These are phyloP conservation scores for Ormyrus thymus DNA, from an alignment of 2,888 invertebrate species.

Conservation along the genomic window DNA sequence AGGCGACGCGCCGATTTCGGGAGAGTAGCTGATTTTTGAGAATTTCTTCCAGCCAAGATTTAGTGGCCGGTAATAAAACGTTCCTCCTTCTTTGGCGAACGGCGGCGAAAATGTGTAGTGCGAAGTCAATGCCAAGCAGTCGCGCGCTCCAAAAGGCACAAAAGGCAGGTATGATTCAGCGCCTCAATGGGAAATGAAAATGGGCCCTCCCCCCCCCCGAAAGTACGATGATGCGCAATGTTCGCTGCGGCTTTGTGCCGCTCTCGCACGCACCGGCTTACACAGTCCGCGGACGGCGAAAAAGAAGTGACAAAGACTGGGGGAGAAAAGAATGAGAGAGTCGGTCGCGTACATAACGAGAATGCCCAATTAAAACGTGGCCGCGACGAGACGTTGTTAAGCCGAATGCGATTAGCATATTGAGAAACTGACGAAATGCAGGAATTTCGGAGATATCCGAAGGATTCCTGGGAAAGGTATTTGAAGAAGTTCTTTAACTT, in stretches of 20 bases:
- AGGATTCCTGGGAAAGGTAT: slow-evolving; percentile 57
- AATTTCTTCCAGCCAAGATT: not conserved
- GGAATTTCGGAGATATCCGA: slow-evolving; percentile 49
- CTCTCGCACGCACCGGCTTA: too few relatives aligned
- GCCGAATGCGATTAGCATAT: slow-evolving; percentile 55
- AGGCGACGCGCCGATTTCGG: slow-evolving; percentile 15
- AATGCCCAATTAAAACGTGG: slow-evolving; percentile 56
- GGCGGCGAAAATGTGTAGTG: not conserved
- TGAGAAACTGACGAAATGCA: slow-evolving; percentile 47
- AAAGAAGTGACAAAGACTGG: not conserved
- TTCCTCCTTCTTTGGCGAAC: not conserved
- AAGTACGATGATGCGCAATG: not conserved
- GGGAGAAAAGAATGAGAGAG: slow-evolving; percentile 11
- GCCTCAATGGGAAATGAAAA: not conserved
- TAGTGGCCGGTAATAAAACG: not conserved
- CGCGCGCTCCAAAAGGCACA: not conserved
- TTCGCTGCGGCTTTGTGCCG: too few relatives aligned
- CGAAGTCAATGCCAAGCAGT: not conserved
- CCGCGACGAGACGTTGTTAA: slow-evolving; percentile 53
- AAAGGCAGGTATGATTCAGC: not conserved
- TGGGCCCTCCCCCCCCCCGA: not conserved
- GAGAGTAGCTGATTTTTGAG: slow-evolving; percentile 22
- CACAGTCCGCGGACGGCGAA: not conserved
- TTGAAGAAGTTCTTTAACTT: slow-evolving; percentile 44
- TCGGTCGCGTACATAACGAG: slow-evolving; percentile 43